A percentile compares a stretch with the other conserved stretches of the same genome.
Evolutionary conservation across 2,797 vertebrate species (phyloP).

Genomic region (Heliangelus exortis): DNA sequence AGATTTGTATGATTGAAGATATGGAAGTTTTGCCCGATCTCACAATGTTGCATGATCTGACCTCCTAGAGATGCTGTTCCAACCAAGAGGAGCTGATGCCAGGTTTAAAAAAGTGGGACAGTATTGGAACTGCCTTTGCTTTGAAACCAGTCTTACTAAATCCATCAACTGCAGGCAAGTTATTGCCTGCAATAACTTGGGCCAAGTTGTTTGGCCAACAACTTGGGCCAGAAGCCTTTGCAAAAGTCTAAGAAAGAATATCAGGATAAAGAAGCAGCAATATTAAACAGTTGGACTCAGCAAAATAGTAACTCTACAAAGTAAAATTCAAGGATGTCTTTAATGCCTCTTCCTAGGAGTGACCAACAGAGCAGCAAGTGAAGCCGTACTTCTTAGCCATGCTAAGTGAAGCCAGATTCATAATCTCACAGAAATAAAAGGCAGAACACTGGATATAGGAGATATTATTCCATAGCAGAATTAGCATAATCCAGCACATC

Average conservation of each 20-base stretch:
- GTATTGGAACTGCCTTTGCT: background rate
- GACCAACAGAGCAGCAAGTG: constrained; percentile 31
- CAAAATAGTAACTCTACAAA: background rate
- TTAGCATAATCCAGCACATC: constrained; percentile 80
- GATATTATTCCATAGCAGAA: constrained; percentile 75
- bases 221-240: background rate
- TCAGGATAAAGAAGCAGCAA: background rate
- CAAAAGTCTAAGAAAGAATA: background rate
- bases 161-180: background rate
- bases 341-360: background rate
- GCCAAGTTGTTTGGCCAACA: no score
- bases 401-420: constrained; percentile 56
- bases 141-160: background rate
- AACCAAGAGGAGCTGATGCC: background rate
- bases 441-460: constrained; percentile 52
- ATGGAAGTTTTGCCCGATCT: background rate
- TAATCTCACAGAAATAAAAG: constrained; percentile 53
- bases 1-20: background rate
- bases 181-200: no score
- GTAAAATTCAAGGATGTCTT: background rate
- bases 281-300: background rate
- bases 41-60: background rate
- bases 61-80: background rate
- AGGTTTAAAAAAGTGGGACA: background rate
- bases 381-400: constrained; percentile 38